Base-by-base conservation (phyloP, 2,797 vertebrate species). In the Antrozous pallidus region DNA sequence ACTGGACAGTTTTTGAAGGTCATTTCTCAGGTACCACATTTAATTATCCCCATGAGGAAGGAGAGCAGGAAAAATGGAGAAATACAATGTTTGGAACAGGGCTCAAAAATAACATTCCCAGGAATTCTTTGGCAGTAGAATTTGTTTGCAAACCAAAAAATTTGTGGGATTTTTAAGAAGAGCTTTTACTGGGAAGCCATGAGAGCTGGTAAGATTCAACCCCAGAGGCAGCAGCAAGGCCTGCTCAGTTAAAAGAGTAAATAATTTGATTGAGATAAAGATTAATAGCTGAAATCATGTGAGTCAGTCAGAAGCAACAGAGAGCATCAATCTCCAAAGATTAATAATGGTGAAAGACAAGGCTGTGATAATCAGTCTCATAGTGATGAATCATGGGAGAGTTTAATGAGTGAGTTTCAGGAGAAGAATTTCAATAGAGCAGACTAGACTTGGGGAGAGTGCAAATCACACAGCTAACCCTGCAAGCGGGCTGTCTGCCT, bases 281-380 rank as follows among this genome's bases (percentile, higher is more conserved):
- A 99, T 98, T 98, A 98, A 99, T 99, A 98, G 98, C 97, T 97
- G 97, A 98, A 98, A 98, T 98, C 98, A 98, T 98, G 97, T 81
- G 93, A 98, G 96, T 96, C 96, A 97, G 98, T 98, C 98, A 98
- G 98, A 98, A 98, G 97, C 97, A 97, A 33, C 87, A 97, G 97
- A 97, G 97, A 97, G 97, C 98, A 99, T 99, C 98, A 98, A 98
- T 98, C 98, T 98, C 98, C 69, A 96, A 98, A 98, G 98, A 99
- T 98, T 98, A 98, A 99, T 99, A 98, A 98, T 98, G 97, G 97
- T 95, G 97, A 98, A 98, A 98, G 98, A 98, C 98, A 98, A 98
- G 98, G 98, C 98, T 97, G 98, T 98, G 98, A 98, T 99, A 98
- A 99, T 98, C 98, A 98, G 98, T 97, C 98, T 99, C 98, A 98